These are phyloP conservation scores for Rhagologus leucostigma DNA, from an alignment of 2,113 vertebrate species.

Conservation along the genomic window DNA sequence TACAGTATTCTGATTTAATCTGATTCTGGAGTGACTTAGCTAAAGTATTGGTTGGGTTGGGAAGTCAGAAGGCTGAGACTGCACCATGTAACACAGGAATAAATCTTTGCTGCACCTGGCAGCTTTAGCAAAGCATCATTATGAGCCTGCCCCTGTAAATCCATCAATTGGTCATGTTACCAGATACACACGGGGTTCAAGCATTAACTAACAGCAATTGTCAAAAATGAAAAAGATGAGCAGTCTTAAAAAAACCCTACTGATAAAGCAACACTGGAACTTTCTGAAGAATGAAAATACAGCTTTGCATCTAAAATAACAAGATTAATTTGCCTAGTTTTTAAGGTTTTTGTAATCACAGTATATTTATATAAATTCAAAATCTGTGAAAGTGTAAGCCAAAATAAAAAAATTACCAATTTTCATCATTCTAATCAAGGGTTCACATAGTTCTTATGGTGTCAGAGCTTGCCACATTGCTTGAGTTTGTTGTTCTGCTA, in stretches of 20 bases:
- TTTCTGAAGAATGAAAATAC: background rate
- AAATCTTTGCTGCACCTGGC: background rate
- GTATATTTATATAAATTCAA: background rate
- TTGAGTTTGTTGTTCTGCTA: conserved; percentile 78
- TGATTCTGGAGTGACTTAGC: background rate
- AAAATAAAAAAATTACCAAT: background rate
- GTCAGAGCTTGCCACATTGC: conserved; percentile 89
- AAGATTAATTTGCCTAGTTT: background rate
- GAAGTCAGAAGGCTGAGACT: background rate
- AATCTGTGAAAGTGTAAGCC: background rate
- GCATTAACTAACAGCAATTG: background rate
- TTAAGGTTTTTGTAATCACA: background rate
- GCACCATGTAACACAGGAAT: background rate
- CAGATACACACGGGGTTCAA: background rate
- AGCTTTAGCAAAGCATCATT: background rate
- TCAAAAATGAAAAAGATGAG: background rate
- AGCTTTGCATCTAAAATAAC: background rate
- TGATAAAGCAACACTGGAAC: background rate
- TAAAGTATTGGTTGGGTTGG: background rate
- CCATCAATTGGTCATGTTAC: background rate
- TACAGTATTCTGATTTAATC: background rate
- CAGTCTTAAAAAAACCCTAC: background rate
- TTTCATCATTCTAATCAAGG: background rate
- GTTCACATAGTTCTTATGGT: conserved; percentile 7
- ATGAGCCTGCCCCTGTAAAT: background rate